These are phyloP conservation scores for Aphaenogaster ashmeadi DNA, from an alignment of 1,140 invertebrate species.

Conservation along the genomic window DNA sequence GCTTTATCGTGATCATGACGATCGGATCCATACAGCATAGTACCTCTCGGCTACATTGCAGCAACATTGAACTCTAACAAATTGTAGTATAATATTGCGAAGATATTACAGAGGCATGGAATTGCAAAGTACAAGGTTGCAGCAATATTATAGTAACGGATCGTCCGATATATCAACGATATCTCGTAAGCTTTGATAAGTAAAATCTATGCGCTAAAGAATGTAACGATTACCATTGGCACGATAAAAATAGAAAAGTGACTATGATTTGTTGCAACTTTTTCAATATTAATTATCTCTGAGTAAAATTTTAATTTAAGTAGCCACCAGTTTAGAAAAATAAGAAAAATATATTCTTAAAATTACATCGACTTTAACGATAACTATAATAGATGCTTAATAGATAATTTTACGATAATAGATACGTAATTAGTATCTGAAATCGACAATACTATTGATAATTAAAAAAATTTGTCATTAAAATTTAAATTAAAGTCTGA, in stretches of 20 bases:
- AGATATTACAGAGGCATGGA: constrained; percentile 4
- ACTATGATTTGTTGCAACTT: background rate
- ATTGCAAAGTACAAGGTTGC: constrained; percentile 8
- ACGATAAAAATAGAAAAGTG: background rate
- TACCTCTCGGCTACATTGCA: background rate
- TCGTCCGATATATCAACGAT: background rate
- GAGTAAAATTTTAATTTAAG: background rate
- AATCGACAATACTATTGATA: background rate
- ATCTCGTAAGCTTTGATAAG: background rate
- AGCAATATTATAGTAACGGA: constrained; percentile 13
- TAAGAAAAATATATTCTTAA: background rate
- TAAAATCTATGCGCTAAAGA: constrained; percentile 2
- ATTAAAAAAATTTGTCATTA: background rate
- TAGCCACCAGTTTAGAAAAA: background rate
- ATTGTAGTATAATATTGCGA: constrained; percentile 13
- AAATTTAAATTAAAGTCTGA: background rate
- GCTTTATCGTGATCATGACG: constrained; percentile 36
- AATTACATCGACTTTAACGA: background rate
- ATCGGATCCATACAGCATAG: background rate
- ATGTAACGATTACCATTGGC: background rate
- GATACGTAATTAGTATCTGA: background rate
- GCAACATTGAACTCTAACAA: constrained; percentile 21
- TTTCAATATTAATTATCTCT: background rate
- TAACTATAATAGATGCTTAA: background rate
- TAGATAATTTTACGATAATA: background rate